Evolutionary conservation across 2,113 vertebrate species (phyloP).

Genomic region (Elephas maximus): DNA sequence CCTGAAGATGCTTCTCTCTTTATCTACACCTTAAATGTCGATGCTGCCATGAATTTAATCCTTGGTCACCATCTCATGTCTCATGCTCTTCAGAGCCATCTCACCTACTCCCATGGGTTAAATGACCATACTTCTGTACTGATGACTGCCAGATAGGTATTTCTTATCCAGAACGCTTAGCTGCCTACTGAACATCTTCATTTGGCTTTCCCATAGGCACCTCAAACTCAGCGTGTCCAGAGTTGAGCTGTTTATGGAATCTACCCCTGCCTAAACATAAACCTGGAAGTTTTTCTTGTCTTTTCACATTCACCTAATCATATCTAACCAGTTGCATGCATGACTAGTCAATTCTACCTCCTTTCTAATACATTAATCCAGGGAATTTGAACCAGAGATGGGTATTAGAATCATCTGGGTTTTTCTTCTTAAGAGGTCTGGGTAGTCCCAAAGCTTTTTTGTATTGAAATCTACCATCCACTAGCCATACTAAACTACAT

Average conservation of each 20-base stretch:
- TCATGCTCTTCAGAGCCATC: neutral
- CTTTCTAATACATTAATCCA: neutral
- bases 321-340: neutral
- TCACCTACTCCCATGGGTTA: neutral
- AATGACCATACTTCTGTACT: neutral
- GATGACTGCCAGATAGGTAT: neutral
- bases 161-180: neutral
- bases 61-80: neutral
- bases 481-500: neutral
- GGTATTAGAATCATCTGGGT: neutral
- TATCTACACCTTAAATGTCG: neutral
- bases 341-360: neutral
- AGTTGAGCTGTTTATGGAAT: neutral
- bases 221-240: neutral
- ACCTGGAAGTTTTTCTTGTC: neutral
- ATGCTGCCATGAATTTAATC: neutral
- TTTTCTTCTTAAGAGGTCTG: neutral
- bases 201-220: rapidly evolving
- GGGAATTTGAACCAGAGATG: neutral
- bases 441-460: neutral
- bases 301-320: neutral
- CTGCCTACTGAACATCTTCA: neutral
- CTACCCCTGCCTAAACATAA: neutral
- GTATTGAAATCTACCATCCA: neutral
- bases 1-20: neutral